Percentiles rank a stretch among this genome's conserved stretches.
Conservation (phyloP, 30 jellyfish, hydroid and myxozoan genomes). For the Hydractinia symbiolongicarpus region DNA sequence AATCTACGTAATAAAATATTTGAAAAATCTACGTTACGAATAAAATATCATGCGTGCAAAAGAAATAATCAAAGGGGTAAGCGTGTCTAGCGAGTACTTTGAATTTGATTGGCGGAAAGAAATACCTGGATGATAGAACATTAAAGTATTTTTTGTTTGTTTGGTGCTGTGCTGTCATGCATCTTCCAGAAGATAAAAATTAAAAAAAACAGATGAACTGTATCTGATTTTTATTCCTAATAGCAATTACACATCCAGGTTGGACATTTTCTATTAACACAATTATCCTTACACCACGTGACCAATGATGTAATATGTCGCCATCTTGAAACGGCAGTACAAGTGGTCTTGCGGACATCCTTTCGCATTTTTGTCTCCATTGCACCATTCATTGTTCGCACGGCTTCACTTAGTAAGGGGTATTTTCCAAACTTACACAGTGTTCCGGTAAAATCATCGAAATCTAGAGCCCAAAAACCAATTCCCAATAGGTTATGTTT, state of each 20-base stretch:
- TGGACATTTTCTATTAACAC: constrained; percentile 1
- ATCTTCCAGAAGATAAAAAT: too few species aligned
- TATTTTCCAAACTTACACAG: constrained; percentile 76
- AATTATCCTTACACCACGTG: constrained; percentile 9
- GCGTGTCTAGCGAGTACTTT: too few species aligned
- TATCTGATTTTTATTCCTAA: neutral
- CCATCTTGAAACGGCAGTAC: constrained; percentile 20
- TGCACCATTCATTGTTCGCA: neutral
- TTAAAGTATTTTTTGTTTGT: too few species aligned
- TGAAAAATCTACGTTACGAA: too few species aligned
- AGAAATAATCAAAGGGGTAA: too few species aligned
- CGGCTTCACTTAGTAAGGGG: constrained; percentile 69
- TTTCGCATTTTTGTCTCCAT: neutral
- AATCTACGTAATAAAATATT: too few species aligned
- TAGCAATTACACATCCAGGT: constrained; percentile 11
- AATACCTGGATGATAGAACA: too few species aligned
- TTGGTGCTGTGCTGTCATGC: too few species aligned
- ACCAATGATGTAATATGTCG: neutral
- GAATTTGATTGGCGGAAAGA: too few species aligned
- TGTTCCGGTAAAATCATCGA: constrained; percentile 76
- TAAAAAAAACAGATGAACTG: too few species aligned
- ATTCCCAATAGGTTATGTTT: constrained; percentile 54
- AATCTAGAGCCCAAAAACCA: constrained; percentile 85
- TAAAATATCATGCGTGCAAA: too few species aligned
- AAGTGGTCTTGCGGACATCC: neutral